Percentiles rank a stretch among this genome's conserved stretches.
Evolutionary conservation across 2,888 invertebrate genomes (phyloP).

Genomic region (Synergus itoensis): DNA sequence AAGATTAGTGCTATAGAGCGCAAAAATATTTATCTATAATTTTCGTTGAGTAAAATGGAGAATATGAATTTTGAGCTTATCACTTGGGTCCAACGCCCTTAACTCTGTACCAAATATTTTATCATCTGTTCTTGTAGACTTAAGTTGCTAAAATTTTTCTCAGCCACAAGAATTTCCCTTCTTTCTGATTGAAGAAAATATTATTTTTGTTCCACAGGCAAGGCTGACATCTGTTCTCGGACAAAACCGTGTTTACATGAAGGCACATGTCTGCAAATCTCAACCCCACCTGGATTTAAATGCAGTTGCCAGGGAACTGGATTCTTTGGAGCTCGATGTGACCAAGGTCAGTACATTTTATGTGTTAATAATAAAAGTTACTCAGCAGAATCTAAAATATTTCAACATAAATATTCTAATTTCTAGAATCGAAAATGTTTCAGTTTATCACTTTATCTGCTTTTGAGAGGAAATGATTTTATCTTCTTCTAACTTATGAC

Average conservation of each 20-base stretch:
- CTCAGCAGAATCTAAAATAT: background rate
- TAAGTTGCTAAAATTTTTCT: background rate
- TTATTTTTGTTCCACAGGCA: slow-evolving; percentile 67
- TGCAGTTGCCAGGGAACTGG: slow-evolving; percentile 88
- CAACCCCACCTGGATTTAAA: slow-evolving; percentile 83
- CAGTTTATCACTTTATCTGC: background rate
- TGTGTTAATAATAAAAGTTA: background rate
- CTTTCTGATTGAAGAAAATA: background rate
- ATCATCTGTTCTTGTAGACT: background rate
- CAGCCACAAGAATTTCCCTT: background rate
- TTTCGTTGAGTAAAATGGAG: too few relatives aligned
- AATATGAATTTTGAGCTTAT: too few relatives aligned
- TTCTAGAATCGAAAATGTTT: background rate
- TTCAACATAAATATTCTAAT: background rate
- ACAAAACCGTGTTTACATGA: slow-evolving; percentile 83
- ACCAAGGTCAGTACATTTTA: slow-evolving; percentile 80
- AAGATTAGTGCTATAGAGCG: too few relatives aligned
- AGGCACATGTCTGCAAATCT: slow-evolving; percentile 84
- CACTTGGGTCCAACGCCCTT: too few relatives aligned
- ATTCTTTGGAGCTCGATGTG: slow-evolving; percentile 85
- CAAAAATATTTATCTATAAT: too few relatives aligned
- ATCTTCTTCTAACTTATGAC: background rate
- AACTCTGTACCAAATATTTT: background rate
- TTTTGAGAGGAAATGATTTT: background rate
- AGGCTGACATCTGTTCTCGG: slow-evolving; percentile 83